A percentile compares a stretch with the other conserved stretches of the same genome.
Evolutionary conservation across 2,888 invertebrate species (phyloP).

Genomic region (Syritta pipiens): DNA sequence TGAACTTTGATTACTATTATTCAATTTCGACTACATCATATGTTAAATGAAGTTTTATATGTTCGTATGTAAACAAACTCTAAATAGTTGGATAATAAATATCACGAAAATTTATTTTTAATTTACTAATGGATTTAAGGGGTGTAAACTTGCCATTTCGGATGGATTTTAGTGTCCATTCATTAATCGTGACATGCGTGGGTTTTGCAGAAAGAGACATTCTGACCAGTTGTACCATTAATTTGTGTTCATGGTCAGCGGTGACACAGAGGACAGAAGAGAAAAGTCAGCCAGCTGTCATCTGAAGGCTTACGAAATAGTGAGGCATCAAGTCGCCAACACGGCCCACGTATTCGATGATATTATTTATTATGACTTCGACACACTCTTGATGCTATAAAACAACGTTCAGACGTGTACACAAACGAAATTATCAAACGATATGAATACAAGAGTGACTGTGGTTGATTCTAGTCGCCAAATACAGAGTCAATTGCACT

Average conservation of each 20-base stretch:
- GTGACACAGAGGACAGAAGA: slow-evolving; percentile 14
- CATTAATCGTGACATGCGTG: slow-evolving; percentile 45
- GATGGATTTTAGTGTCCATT: slow-evolving; percentile 32
- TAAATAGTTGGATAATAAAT: slow-evolving; percentile 46
- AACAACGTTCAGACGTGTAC: slow-evolving; percentile 21
- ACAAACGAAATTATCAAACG: neutral
- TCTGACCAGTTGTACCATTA: slow-evolving; percentile 46
- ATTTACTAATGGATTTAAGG: slow-evolving; percentile 27
- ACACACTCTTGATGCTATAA: slow-evolving; percentile 7
- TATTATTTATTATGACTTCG: slow-evolving; percentile 45
- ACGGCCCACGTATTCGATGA: slow-evolving; percentile 49
- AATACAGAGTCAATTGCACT: too few species aligned
- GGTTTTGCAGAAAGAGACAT: slow-evolving; percentile 40
- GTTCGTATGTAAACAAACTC: slow-evolving; percentile 23
- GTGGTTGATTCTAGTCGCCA: neutral
- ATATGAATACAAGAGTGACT: slow-evolving; percentile 2
- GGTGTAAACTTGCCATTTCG: slow-evolving; percentile 33
- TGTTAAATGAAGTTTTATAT: slow-evolving; percentile 47
- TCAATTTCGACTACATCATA: slow-evolving; percentile 25
- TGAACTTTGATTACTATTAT: too few species aligned
- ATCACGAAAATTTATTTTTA: slow-evolving; percentile 15
- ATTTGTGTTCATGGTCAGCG: slow-evolving; percentile 54
- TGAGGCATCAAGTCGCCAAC: slow-evolving; percentile 57
- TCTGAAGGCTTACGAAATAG: slow-evolving; percentile 43
- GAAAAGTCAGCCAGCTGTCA: slow-evolving; percentile 38